A percentile compares a stretch with the other conserved stretches of the same genome.
Conservation (phyloP, 2,888 invertebrate species). For the Diploptera punctata region DNA sequence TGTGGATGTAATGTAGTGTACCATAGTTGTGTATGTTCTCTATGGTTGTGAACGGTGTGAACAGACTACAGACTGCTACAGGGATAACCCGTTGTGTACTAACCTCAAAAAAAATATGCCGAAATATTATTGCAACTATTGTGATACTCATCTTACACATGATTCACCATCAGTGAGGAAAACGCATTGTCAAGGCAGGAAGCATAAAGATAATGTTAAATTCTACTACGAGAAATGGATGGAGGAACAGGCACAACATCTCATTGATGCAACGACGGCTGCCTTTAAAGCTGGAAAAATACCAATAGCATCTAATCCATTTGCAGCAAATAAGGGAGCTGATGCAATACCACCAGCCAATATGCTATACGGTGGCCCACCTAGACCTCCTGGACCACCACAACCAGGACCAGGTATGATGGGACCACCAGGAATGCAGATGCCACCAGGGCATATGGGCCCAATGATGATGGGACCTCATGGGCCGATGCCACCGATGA, state of each 20-base stretch:
- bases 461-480: slow-evolving; percentile 74
- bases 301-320: slow-evolving; percentile 92
- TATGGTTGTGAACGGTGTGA: too few relatives aligned
- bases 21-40: too few relatives aligned
- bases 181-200: slow-evolving; percentile 98
- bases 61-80: too few relatives aligned
- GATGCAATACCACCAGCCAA: slow-evolving; percentile 76
- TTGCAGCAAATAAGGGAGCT: slow-evolving; percentile 70
- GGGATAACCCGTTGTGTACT: too few relatives aligned
- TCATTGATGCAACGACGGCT: slow-evolving; percentile 98
- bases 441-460: slow-evolving; percentile 52
- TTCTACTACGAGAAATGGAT: slow-evolving; percentile 99
- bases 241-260: slow-evolving; percentile 99
- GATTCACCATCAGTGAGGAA: slow-evolving; percentile 99
- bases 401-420: slow-evolving; percentile 51
- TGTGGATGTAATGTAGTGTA: too few relatives aligned
- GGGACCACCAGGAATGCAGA: slow-evolving; percentile 53
- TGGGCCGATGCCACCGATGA: slow-evolving; percentile 79
- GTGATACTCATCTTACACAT: slow-evolving; percentile 98
- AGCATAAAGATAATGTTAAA: slow-evolving; percentile 99
- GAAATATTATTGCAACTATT: slow-evolving; percentile 99
- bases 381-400: slow-evolving; percentile 41
- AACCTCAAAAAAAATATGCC: slow-evolving; percentile 71
- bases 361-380: slow-evolving; percentile 45
- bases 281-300: slow-evolving; percentile 98